Conservation (phyloP, 2,797 vertebrate species). For the Pseudochirops corinnae region DNA sequence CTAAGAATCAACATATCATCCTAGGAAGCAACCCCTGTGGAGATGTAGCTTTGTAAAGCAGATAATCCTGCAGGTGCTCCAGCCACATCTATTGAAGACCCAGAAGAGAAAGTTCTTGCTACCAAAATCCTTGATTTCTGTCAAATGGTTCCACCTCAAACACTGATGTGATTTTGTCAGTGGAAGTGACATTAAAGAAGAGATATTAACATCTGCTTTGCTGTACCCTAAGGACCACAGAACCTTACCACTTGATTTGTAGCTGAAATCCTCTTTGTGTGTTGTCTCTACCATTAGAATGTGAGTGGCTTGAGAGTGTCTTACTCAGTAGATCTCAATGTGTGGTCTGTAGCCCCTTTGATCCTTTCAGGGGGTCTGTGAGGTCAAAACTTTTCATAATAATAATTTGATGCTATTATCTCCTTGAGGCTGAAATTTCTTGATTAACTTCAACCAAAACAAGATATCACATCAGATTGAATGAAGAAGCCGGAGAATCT, state of each 20-base stretch:
- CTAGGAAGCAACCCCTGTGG: neutral
- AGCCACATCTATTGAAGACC: neutral
- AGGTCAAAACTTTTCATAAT: neutral
- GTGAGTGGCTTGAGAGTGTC: neutral
- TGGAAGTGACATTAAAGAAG: neutral
- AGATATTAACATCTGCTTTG: neutral
- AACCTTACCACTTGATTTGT: neutral
- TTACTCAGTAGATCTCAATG: neutral
- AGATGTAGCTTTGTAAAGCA: neutral
- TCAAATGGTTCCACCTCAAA: neutral
- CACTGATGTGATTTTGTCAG: neutral
- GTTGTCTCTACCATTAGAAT: neutral
- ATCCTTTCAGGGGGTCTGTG: neutral
- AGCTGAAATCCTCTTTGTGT: neutral
- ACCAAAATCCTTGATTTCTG: neutral
- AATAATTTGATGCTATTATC: neutral
- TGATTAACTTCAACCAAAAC: neutral
- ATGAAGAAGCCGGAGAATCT: neutral
- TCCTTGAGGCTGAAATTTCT: neutral
- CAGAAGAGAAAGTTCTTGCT: neutral
- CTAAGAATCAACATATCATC: neutral
- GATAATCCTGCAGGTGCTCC: neutral
- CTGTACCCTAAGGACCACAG: neutral
- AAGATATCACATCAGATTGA: neutral
- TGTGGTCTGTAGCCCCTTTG: neutral